phyloP scores from a whole-genome alignment of 2,888 invertebrate genomes.

The Andrena minutula region DNA sequence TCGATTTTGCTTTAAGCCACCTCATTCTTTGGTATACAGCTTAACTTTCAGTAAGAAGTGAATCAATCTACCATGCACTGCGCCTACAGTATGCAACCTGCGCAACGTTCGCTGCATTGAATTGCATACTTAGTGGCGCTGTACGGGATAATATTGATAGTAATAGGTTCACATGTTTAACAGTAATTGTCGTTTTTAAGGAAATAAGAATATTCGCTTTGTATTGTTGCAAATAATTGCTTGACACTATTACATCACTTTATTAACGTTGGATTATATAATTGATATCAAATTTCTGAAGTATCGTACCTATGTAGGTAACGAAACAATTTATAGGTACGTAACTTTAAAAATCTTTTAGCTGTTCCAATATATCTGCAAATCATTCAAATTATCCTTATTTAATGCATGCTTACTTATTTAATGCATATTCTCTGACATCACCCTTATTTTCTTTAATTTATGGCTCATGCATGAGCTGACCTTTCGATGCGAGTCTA shows the following conservation, averaged over 20 bases:
- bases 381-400: not conserved
- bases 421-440: not conserved
- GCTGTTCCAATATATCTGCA: not conserved
- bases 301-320: no score
- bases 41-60: no score
- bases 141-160: not conserved
- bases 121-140: constrained; percentile 10
- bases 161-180: not conserved
- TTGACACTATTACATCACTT: not conserved
- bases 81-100: constrained; percentile 32
- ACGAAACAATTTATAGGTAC: no score
- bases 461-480: not conserved
- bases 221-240: not conserved
- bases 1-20: no score
- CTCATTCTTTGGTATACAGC: no score
- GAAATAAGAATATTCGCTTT: not conserved
- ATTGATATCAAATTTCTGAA: no score
- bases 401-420: not conserved
- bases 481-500: constrained; percentile 14
- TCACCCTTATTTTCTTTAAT: constrained; percentile 6
- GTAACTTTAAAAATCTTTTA: no score
- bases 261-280: not conserved
- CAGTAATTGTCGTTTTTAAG: not conserved
- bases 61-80: not conserved
- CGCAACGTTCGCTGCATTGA: not conserved